Evolutionary conservation across 2,888 invertebrate species (phyloP).

Genomic region (Aproaerema taeniolella): DNA sequence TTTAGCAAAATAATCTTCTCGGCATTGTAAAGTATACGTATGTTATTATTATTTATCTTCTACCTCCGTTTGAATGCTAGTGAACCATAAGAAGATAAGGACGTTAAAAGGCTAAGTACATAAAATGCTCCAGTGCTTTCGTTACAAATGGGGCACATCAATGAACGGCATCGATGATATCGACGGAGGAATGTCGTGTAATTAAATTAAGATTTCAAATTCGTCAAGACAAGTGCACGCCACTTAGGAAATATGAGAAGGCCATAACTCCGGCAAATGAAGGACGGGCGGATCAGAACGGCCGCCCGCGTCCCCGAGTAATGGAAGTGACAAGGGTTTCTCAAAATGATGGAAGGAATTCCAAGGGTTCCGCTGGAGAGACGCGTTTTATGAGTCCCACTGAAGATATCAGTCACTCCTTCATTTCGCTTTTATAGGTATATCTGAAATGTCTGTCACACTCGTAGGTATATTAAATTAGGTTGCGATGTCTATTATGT

Average conservation of each 20-base stretch:
- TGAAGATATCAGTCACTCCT: conserved; percentile 51
- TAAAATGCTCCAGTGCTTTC: too few relatives aligned
- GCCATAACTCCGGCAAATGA: conserved; percentile 65
- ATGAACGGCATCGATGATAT: too few relatives aligned
- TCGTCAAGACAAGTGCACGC: conserved; percentile 46
- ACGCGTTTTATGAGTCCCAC: conserved; percentile 55
- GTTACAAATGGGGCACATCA: too few relatives aligned
- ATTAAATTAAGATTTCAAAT: conserved; percentile 33
- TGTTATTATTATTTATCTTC: too few relatives aligned
- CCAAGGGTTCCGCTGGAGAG: conserved; percentile 48
- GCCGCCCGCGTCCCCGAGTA: conserved; percentile 53
- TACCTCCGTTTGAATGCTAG: too few relatives aligned
- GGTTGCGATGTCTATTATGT: conserved; percentile 22
- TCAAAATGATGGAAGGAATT: conserved; percentile 68
- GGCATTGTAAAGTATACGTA: too few relatives aligned
- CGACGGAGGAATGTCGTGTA: too few relatives aligned
- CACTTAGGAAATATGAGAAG: conserved; percentile 64
- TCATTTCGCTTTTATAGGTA: conserved; percentile 34
- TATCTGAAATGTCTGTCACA: conserved; percentile 10
- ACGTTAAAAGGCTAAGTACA: too few relatives aligned
- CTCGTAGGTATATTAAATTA: neutral
- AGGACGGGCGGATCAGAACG: conserved; percentile 56
- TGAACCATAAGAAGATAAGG: too few relatives aligned
- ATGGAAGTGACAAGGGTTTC: conserved; percentile 73
- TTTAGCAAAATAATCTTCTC: too few relatives aligned